Evolutionary conservation across 2,888 invertebrate genomes (phyloP).

Genomic region (Rhamnusium bicolor): DNA sequence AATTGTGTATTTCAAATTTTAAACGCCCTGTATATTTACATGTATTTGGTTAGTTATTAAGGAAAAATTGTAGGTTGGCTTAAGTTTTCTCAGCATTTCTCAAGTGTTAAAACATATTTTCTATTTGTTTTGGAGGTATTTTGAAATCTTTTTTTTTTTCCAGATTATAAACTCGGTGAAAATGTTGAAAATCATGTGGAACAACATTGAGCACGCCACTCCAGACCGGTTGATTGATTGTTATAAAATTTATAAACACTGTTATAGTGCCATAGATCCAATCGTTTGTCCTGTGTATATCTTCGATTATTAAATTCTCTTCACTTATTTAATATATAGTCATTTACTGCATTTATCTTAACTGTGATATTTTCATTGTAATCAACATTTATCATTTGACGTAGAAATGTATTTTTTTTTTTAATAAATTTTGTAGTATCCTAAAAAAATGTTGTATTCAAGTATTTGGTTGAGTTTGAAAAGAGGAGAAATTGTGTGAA

Average conservation of each 20-base stretch:
- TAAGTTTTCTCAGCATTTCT: too few relatives aligned
- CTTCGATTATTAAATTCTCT: slow-evolving; percentile 49
- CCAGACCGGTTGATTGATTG: slow-evolving; percentile 57
- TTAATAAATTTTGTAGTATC: neutral
- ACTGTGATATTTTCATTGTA: neutral
- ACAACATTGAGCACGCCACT: slow-evolving; percentile 53
- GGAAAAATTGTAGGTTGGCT: too few relatives aligned
- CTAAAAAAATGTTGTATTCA: too few relatives aligned
- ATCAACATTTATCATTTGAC: neutral
- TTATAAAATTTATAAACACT: slow-evolving; percentile 57
- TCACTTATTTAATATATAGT: neutral
- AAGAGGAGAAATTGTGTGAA: too few relatives aligned
- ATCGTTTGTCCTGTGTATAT: slow-evolving; percentile 59
- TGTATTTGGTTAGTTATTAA: too few relatives aligned
- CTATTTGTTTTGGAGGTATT: too few relatives aligned
- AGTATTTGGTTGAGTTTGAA: too few relatives aligned
- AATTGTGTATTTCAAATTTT: too few relatives aligned
- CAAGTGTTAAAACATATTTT: too few relatives aligned
- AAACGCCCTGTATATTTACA: too few relatives aligned
- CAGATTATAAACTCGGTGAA: slow-evolving; percentile 63
- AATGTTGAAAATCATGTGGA: slow-evolving; percentile 64
- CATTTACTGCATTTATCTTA: neutral
- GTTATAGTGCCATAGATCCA: slow-evolving; percentile 57
- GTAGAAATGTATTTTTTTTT: neutral
- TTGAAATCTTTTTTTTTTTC: slow-evolving; percentile 46